Conservation (phyloP, 2,797 vertebrate species). For the Galago senegalensis region DNA sequence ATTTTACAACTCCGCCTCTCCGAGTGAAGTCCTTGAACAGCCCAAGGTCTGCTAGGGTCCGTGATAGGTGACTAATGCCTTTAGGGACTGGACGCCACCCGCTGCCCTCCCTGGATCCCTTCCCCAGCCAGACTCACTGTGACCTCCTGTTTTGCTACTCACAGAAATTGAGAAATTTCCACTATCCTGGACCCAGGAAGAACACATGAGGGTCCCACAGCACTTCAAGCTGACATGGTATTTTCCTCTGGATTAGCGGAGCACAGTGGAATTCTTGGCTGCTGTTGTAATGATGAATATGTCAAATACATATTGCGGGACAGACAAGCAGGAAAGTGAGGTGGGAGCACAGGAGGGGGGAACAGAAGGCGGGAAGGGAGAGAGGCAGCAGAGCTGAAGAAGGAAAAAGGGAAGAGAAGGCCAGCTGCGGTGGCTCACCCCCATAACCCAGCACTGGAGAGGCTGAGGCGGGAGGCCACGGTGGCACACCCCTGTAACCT, state of each 20-base stretch:
- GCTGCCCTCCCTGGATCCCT: background rate
- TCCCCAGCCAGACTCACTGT: background rate
- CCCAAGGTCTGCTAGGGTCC: conserved; percentile 63
- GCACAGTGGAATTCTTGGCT: conserved; percentile 67
- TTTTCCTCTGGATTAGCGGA: conserved; percentile 86
- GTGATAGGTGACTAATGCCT: conserved; percentile 79
- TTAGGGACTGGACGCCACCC: conserved; percentile 71
- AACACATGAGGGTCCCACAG: background rate
- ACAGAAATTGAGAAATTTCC: conserved; percentile 86
- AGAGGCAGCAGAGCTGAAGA: background rate
- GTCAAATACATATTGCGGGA: background rate
- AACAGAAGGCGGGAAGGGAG: no score
- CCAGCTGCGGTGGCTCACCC: no score
- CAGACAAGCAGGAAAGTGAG: background rate
- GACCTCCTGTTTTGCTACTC: conserved; percentile 82
- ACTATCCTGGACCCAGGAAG: conserved; percentile 74
- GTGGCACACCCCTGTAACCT: no score
- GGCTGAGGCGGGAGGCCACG: no score
- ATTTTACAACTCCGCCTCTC: conserved; percentile 73
- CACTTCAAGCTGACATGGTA: conserved; percentile 36
- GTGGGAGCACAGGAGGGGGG: background rate
- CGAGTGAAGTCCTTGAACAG: conserved; percentile 68
- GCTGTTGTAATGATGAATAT: conserved; percentile 70
- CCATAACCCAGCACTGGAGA: no score
- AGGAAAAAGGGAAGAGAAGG: background rate